Percentiles rank a stretch among this genome's conserved stretches.
These are phyloP conservation scores for Drosophila mulleri DNA, from an alignment of 2,888 invertebrate genomes.

Conservation along the genomic window DNA sequence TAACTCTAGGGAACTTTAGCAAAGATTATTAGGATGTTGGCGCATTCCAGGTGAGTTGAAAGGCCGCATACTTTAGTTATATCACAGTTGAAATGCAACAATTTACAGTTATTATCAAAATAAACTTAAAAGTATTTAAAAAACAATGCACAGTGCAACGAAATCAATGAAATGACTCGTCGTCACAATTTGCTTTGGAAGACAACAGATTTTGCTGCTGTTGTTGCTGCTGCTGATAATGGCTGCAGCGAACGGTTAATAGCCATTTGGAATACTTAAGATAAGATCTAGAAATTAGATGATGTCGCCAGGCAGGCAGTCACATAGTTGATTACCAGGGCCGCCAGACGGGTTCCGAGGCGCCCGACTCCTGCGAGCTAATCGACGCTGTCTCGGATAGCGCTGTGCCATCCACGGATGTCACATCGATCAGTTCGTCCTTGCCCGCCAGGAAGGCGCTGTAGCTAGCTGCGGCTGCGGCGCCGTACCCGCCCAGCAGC, in stretches of 20 bases:
- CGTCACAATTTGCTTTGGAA: constrained; percentile 74
- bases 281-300: constrained; percentile 65
- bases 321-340: constrained; percentile 74
- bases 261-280: constrained; percentile 71
- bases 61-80: constrained; percentile 64
- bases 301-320: constrained; percentile 30
- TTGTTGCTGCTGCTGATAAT: constrained; percentile 36
- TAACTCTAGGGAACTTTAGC: constrained; percentile 55
- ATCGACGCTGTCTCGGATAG: constrained; percentile 76
- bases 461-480: constrained; percentile 64
- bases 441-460: constrained; percentile 66
- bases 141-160: constrained; percentile 53
- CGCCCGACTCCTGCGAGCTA: constrained; percentile 76
- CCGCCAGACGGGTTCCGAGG: constrained; percentile 80
- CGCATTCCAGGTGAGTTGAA: constrained; percentile 36
- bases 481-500: constrained; percentile 60
- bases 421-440: constrained; percentile 80
- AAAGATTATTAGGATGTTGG: constrained; percentile 52
- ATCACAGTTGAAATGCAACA: constrained; percentile 76
- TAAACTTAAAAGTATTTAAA: constrained; percentile 60
- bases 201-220: constrained; percentile 76
- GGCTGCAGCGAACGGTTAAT: constrained; percentile 53
- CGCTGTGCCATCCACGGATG: constrained; percentile 77
- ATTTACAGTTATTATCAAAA: constrained; percentile 56
- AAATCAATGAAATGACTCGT: constrained; percentile 35